Base-by-base conservation (phyloP, 2,113 vertebrate genomes). In the Bettongia penicillata region DNA sequence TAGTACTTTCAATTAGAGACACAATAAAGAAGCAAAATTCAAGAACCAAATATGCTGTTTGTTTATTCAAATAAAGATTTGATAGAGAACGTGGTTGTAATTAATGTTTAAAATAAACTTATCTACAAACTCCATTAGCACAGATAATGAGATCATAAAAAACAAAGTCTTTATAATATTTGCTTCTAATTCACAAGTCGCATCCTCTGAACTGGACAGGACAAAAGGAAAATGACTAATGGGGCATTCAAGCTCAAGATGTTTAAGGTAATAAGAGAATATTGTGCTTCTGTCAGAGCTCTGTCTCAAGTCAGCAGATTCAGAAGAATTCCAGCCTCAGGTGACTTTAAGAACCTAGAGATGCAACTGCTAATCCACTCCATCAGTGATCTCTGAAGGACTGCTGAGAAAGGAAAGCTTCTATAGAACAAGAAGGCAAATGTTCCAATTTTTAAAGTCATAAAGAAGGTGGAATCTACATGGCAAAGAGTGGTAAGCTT, bases 1-100 rank as follows among this genome's bases (percentile, higher is more conserved):
- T 26, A 53, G 23, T 53, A 53, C 23, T 53, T 24, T 53, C 23
- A 53, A 53, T 55, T 55, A 55, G 53, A 55, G 53, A 55, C 25
- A 55, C 25, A 55, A 55, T 55, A 94, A 96, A 92, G 47, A 93
- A 92, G 61, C 91, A 90, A 95, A 94, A 94, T 93, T 97, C 22
- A 90, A 89, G 8, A 92, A 91, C 91, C 90, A 48, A 48, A 47
- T 94, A 50, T 91, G 51, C 89, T 53, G 90, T 2, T 26, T 93
- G 89, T 84, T 52, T 92, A 92, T 52, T 94, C 57, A 93, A 50
- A 26, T 31, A 92, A 94, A 96, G 6, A 94, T 90, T 93, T 95
- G 92, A 12, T 91, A 97, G 93, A 51, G 43, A 96, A 93, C 91
- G 9, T 1, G 31, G 92, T 90, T 50, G 93, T 77, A 51, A 93